Evolutionary conservation across 2,888 invertebrate genomes (phyloP).

Genomic region (Drosophila kanekoi): DNA sequence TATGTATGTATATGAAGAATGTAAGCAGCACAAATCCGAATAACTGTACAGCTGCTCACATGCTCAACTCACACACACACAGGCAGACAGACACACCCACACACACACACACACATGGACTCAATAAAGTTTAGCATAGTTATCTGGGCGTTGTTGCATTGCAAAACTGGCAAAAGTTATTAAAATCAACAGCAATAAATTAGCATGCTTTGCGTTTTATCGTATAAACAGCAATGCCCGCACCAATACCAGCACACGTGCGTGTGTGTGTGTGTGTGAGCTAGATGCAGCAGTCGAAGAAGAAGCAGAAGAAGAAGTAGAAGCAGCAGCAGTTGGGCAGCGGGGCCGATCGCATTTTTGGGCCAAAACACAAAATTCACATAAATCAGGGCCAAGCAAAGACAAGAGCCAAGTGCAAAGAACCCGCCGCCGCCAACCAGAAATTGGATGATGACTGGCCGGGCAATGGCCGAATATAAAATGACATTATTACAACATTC

Average conservation of each 20-base stretch:
- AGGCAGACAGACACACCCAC: no score
- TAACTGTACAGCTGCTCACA: constrained; percentile 12
- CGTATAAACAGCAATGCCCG: constrained; percentile 41
- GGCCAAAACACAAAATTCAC: constrained; percentile 55
- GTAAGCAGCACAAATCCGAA: constrained; percentile 7
- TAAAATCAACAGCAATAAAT: constrained; percentile 78
- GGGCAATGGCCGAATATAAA: constrained; percentile 51
- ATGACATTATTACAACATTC: constrained; percentile 63
- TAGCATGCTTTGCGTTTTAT: constrained; percentile 72
- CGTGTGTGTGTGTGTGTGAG: constrained; percentile 4
- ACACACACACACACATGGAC: constrained; percentile 7
- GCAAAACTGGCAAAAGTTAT: constrained; percentile 61
- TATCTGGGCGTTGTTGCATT: constrained; percentile 55
- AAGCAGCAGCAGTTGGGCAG: neutral
- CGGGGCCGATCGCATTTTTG: constrained; percentile 50
- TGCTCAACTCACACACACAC: constrained; percentile 1
- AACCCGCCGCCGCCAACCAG: constrained; percentile 4
- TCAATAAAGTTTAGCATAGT: constrained; percentile 62
- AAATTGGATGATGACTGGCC: constrained; percentile 25
- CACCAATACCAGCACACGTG: constrained; percentile 9
- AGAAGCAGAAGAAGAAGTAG: neutral
- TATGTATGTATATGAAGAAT: neutral
- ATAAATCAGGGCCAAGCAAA: constrained; percentile 72
- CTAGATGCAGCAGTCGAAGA: neutral
- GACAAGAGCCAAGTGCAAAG: constrained; percentile 36